A percentile compares a stretch with the other conserved stretches of the same genome.
These are phyloP conservation scores for Alectoris magna DNA, from an alignment of 2,797 vertebrate genomes.

Conservation along the genomic window DNA sequence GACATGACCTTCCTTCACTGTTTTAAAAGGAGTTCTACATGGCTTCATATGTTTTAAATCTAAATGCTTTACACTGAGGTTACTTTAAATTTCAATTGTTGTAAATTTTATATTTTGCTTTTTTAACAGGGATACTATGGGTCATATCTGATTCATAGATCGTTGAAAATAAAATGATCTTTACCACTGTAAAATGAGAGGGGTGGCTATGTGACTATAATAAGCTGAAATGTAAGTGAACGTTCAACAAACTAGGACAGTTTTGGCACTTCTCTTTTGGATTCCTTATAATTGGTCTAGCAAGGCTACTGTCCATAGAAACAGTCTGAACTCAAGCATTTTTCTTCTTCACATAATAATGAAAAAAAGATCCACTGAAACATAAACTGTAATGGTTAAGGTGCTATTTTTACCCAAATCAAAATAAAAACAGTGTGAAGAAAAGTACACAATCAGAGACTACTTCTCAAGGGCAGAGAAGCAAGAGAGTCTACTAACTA, in stretches of 20 bases:
- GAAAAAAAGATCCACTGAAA: neutral
- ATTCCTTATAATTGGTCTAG: neutral
- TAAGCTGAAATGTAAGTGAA: too few species aligned
- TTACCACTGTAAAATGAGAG: too few species aligned
- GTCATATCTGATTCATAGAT: too few species aligned
- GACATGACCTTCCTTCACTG: neutral
- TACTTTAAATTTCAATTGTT: neutral
- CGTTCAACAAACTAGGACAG: too few species aligned
- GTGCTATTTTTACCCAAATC: neutral
- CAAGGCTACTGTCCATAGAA: neutral
- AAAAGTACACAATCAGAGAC: neutral
- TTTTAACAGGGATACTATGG: too few species aligned
- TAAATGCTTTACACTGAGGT: neutral
- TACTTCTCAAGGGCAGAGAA: rapidly evolving
- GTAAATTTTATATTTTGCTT: too few species aligned
- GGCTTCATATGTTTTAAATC: neutral
- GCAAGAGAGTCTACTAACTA: neutral
- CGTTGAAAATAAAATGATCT: too few species aligned
- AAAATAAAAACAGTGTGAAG: neutral
- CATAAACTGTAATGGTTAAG: neutral
- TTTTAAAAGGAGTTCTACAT: neutral
- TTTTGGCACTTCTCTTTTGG: too few species aligned
- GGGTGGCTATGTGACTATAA: too few species aligned
- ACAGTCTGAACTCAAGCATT: neutral
- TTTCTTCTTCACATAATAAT: neutral